Percentiles rank a stretch among this genome's conserved stretches.
Evolutionary conservation across 1,140 invertebrate species (phyloP).

Genomic region (Hypsibius dujardini): DNA sequence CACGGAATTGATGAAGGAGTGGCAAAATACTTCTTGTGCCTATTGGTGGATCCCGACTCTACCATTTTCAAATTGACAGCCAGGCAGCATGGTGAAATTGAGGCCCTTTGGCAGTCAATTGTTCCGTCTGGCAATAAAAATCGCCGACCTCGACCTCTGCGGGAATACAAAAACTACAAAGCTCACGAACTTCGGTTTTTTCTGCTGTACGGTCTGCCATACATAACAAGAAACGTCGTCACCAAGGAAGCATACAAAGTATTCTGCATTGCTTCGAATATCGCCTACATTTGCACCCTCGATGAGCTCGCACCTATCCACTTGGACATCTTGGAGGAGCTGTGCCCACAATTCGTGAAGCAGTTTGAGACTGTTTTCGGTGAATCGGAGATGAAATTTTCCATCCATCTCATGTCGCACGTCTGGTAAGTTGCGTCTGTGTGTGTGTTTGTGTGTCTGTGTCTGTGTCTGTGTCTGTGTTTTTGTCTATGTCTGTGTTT

Average conservation of each 20-base stretch:
- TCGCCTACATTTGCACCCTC: background rate
- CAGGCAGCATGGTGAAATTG: background rate
- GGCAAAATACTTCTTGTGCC: background rate
- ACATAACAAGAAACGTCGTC: background rate
- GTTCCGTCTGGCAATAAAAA: background rate
- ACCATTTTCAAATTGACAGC: background rate
- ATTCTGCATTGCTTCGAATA: background rate
- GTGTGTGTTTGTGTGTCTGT: too few species aligned
- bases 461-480: too few species aligned
- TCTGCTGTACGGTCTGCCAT: background rate
- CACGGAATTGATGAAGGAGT: background rate
- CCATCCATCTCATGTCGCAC: background rate
- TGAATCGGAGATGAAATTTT: background rate
- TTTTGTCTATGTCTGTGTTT: too few species aligned
- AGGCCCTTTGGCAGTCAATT: background rate
- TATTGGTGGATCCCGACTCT: background rate
- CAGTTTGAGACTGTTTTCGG: background rate
- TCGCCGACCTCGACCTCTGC: background rate
- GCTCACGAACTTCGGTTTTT: background rate
- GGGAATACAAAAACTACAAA: background rate
- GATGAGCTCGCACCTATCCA: background rate
- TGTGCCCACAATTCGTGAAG: background rate
- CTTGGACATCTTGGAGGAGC: background rate
- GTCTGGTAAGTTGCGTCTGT: too few species aligned
- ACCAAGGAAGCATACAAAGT: background rate